Base-by-base conservation (phyloP, 2,888 invertebrate species). In the Tiphia femorata region DNA sequence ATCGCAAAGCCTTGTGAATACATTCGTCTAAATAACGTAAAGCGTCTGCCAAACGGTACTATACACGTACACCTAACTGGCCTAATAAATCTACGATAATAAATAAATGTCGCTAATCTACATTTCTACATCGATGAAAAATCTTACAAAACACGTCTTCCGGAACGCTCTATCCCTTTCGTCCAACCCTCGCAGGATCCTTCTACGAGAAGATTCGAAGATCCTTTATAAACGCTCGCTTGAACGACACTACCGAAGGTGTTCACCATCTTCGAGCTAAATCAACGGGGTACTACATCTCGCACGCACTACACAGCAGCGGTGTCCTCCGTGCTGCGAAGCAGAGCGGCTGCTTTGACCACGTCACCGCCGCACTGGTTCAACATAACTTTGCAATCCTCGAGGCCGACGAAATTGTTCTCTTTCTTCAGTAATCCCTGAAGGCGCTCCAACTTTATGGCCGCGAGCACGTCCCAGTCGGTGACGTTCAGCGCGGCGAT, bases 401-500 rank as follows among this genome's bases (percentile, higher is more conserved):
- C 82, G 1, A 83, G 63, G 0, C 76, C 70, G 4, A 81, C 79
- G 35, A 80, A 81, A 42, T 77, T 79, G 53, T 82, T 82, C 49
- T 83, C 82, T 41, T 79, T 81, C 35, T 78, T 79, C 12, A 83
- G 38, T 19, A 83, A 42, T 0, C 75, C 76, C 77, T 90, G 90
- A 35, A 94, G 86, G 46, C 90, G 88, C 17, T 91, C 86, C 60
- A 93, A 84, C 80, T 97, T 97, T 64, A 97, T 95, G 10, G 96
- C 96, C 46, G 90, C 90, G 76, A 95, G 91, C 0, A 96, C 92
- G 78, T 96, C 92, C 96, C 97, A 96, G 61, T 92, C 89, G 49
- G 93, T 92, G 58, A 92, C 89, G 76, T 96, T 93, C 35, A 97
- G 83, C 0, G 94, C 93, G 61, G 89, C 87, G 3, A 96, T 85